These are phyloP conservation scores for Zingel zingel DNA, from an alignment of 2,113 vertebrate genomes.

Conservation along the genomic window DNA sequence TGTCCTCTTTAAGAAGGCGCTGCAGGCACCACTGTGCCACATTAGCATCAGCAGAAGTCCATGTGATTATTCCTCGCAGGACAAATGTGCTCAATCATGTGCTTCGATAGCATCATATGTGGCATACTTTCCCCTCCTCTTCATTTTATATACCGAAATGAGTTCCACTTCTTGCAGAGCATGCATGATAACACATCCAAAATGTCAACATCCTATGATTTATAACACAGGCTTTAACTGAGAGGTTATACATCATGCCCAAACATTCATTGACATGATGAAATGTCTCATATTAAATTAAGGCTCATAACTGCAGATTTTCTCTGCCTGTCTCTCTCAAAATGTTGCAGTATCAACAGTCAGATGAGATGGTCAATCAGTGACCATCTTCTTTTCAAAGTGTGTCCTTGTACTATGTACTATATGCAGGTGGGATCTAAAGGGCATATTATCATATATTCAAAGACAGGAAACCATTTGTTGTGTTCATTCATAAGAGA, in stretches of 20 bases:
- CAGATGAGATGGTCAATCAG: neutral
- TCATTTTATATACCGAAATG: slow-evolving; percentile 42
- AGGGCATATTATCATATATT: slow-evolving; percentile 20
- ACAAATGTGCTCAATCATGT: slow-evolving; percentile 65
- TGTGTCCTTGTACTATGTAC: slow-evolving; percentile 9
- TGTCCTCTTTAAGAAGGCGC: slow-evolving; percentile 33
- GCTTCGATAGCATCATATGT: slow-evolving; percentile 57
- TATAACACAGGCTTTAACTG: slow-evolving; percentile 39
- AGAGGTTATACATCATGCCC: slow-evolving; percentile 53
- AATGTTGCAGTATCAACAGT: slow-evolving; percentile 48
- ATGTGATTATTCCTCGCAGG: slow-evolving; percentile 57
- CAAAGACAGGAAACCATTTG: neutral
- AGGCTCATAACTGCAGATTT: slow-evolving; percentile 35
- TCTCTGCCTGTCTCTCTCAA: slow-evolving; percentile 13
- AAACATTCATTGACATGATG: slow-evolving; percentile 58
- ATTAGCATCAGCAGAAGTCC: slow-evolving; percentile 41
- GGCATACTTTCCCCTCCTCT: slow-evolving; percentile 35
- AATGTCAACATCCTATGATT: slow-evolving; percentile 63
- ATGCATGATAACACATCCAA: slow-evolving; percentile 61
- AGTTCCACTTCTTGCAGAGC: slow-evolving; percentile 54
- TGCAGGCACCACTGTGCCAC: slow-evolving; percentile 41
- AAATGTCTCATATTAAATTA: slow-evolving; percentile 67
- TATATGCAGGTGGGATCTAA: neutral
- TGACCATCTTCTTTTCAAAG: slow-evolving; percentile 9
- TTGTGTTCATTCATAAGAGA: neutral